Base-by-base conservation (phyloP, 2,888 invertebrate genomes). In the Gnatocerus cornutus region DNA sequence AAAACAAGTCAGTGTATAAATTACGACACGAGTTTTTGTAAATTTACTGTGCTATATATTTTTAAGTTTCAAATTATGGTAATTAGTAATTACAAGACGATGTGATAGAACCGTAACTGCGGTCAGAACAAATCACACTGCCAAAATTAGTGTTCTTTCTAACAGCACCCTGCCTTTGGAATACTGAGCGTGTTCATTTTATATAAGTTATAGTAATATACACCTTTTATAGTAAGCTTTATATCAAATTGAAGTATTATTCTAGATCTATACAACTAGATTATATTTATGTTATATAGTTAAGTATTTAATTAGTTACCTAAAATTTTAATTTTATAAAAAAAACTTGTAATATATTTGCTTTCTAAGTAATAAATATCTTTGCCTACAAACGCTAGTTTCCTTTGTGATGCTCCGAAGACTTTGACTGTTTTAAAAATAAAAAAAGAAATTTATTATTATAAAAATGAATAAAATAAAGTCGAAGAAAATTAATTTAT, bases 271-370 rank as follows among this genome's bases (percentile, higher is more conserved):
- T 66, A 66, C 48, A 37, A 59, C 52, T 67, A 71, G 53, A 65
- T 56, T 14, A 75, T 75, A 73, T 76, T 74, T 76, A 77, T 77
- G 45, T 21, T 71, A 65, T 73, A 74, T 76, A 74, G 75, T 69
- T 78, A 77, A 71, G 71, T 77, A 77, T 77, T 78, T 77, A 77
- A 77, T 73, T 76, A 76, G 78, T 78, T 78, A 77, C 77, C 78
- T 75, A 74, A 77, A 75, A 56, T 52, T 75, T 69, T 76, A 65
- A 70, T 77, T 71, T 43, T 71, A 69, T 72, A 69, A 68, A 59
- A 56, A 56, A 63, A 69, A 64, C 73, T 74, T 78, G 77, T 76
- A 78, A 76, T 75, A 78, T 77, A 78, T 73, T 71, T 56, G 53
- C 61, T 62, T 62, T 59, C 50, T 55, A 46, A 61, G 16, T 62